These are phyloP conservation scores for Lasioglossum villosulum DNA, from an alignment of 2,888 invertebrate species.

Conservation along the genomic window DNA sequence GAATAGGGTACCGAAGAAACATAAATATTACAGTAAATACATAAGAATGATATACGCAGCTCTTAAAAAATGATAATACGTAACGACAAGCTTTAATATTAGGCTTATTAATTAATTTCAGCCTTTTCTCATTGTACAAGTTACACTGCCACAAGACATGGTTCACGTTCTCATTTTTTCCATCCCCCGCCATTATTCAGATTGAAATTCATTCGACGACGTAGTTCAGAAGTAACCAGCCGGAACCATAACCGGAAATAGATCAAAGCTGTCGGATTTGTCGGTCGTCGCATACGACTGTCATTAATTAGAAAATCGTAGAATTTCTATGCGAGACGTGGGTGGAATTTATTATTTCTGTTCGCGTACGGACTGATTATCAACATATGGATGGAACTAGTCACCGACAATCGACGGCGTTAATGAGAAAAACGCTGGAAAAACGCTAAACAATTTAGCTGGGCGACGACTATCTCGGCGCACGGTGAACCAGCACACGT, in stretches of 20 bases:
- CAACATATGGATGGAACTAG: not conserved
- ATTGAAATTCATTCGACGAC: not conserved
- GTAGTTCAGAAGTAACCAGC: constrained; percentile 30
- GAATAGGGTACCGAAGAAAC: no score
- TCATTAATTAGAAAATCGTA: constrained; percentile 51
- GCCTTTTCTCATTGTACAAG: no score
- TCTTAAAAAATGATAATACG: no score
- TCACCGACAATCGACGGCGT: constrained; percentile 8
- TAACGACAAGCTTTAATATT: no score
- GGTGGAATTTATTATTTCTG: not conserved
- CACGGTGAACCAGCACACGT: constrained; percentile 2
- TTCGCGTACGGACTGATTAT: not conserved
- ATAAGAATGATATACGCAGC: no score
- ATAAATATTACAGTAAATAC: no score
- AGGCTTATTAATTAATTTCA: no score
- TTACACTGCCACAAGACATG: no score
- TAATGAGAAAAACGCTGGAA: constrained; percentile 36
- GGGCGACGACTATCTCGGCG: constrained; percentile 30
- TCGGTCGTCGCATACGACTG: constrained; percentile 68
- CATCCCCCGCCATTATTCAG: not conserved
- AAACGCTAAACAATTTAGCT: constrained; percentile 35
- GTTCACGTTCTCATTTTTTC: not conserved
- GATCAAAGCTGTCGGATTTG: constrained; percentile 69
- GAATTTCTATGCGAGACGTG: not conserved
- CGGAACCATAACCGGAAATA: constrained; percentile 75